A percentile compares a stretch with the other conserved stretches of the same genome.
These are phyloP conservation scores for Agrochola circellaris DNA, from an alignment of 2,888 invertebrate genomes.

Conservation along the genomic window DNA sequence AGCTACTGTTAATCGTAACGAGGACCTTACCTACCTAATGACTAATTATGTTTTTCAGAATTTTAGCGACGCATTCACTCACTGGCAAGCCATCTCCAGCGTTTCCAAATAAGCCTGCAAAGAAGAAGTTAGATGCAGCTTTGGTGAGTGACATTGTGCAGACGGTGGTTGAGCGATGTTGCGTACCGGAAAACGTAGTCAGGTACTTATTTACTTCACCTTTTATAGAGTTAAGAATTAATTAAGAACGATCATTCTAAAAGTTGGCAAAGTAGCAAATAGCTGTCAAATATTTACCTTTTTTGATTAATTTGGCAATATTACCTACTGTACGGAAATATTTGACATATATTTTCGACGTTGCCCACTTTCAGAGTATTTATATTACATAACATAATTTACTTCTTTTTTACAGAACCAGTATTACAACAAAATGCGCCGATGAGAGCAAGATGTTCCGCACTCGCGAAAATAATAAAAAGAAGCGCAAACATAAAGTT, in stretches of 20 bases:
- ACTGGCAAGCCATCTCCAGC: conserved; percentile 91
- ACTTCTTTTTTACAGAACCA: conserved; percentile 76
- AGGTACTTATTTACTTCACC: conserved; percentile 66
- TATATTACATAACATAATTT: background rate
- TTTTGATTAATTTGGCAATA: too few relatives aligned
- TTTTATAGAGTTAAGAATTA: background rate
- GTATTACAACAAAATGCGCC: conserved; percentile 92
- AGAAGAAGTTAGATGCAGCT: conserved; percentile 83
- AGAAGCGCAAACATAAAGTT: conserved; percentile 62
- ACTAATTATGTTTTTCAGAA: conserved; percentile 71
- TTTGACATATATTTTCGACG: too few relatives aligned
- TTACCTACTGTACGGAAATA: too few relatives aligned
- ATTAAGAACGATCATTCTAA: background rate
- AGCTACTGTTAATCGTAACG: background rate
- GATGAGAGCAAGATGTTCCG: conserved; percentile 91
- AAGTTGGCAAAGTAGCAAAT: too few relatives aligned
- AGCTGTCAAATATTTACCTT: too few relatives aligned
- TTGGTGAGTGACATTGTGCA: conserved; percentile 89
- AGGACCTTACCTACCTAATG: background rate
- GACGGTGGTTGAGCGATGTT: conserved; percentile 84
- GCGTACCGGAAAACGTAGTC: conserved; percentile 77
- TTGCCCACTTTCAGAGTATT: too few relatives aligned
- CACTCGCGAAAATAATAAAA: conserved; percentile 73
- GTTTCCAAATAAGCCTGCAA: conserved; percentile 81
- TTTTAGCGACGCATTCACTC: conserved; percentile 90